phyloP scores from a whole-genome alignment of 2,888 invertebrate genomes.

The Deroplatys truncata region DNA sequence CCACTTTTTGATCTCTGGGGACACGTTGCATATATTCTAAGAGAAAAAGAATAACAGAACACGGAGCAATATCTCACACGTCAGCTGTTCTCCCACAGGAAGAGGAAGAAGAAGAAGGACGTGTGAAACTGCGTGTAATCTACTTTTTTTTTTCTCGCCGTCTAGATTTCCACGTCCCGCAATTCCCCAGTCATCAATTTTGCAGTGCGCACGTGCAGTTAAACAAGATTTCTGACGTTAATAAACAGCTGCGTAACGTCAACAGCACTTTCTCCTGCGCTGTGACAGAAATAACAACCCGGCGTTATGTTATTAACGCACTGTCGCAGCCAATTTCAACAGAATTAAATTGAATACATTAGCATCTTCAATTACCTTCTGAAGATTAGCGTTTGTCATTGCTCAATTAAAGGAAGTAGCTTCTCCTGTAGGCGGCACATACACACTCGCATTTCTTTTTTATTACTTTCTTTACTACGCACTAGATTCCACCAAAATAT shows the following conservation, averaged over 20 bases:
- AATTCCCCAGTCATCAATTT: background rate
- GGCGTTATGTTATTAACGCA: too few relatives aligned
- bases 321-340: too few relatives aligned
- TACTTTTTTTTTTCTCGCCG: background rate
- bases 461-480: too few relatives aligned
- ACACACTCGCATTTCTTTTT: too few relatives aligned
- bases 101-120: background rate
- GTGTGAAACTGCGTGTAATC: background rate
- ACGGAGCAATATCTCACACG: background rate
- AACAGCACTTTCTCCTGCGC: background rate
- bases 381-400: too few relatives aligned
- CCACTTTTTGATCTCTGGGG: background rate
- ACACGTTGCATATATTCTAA: background rate
- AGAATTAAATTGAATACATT: too few relatives aligned
- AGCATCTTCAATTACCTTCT: too few relatives aligned
- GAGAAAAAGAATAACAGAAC: background rate
- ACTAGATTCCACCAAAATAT: too few relatives aligned
- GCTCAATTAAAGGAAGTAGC: too few relatives aligned
- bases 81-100: background rate
- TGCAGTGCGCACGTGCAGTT: background rate
- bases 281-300: background rate
- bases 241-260: background rate
- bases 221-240: background rate
- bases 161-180: background rate
- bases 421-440: too few relatives aligned